phyloP scores from a whole-genome alignment of 1,140 invertebrate species.

The Philopotamus ludificatus region DNA sequence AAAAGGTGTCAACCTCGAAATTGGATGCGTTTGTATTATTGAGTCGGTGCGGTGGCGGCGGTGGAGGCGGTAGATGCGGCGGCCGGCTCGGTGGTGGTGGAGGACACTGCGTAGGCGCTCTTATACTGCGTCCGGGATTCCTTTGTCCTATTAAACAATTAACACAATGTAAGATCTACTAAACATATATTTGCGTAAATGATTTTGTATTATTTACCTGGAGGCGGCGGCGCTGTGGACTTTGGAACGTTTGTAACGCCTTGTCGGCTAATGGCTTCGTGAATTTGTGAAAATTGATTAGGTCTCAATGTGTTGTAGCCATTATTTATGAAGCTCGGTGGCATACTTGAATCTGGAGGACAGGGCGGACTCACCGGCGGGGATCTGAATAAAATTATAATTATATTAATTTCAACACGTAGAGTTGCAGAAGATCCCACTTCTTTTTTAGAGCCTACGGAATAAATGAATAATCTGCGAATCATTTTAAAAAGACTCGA shows the following conservation, averaged over 20 bases:
- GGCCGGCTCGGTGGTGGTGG: slow-evolving; percentile 46
- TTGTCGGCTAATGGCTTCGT: slow-evolving; percentile 33
- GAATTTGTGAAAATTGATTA: slow-evolving; percentile 46
- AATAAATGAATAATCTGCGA: too few species aligned
- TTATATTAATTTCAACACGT: neutral
- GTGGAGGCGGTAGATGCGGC: slow-evolving; percentile 43
- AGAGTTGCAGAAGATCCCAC: too few species aligned
- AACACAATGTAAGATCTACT: neutral
- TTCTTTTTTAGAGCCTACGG: too few species aligned
- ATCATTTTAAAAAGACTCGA: too few species aligned
- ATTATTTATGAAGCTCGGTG: slow-evolving; percentile 41
- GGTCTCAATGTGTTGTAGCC: slow-evolving; percentile 44
- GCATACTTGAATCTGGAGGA: slow-evolving; percentile 41
- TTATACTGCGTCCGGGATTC: slow-evolving; percentile 43
- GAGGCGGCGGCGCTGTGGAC: slow-evolving; percentile 33
- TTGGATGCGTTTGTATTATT: neutral
- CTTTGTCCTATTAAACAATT: neutral
- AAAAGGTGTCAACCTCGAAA: neutral
- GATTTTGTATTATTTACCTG: too few species aligned
- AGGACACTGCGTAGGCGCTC: slow-evolving; percentile 47
- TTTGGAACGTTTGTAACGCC: neutral
- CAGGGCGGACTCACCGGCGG: slow-evolving; percentile 51
- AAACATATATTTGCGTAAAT: too few species aligned
- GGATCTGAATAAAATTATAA: slow-evolving; percentile 44
- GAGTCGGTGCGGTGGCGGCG: slow-evolving; percentile 46